Conservation (phyloP, 2,113 vertebrate genomes). For the Pseudorhombus dupliciocellatus region DNA sequence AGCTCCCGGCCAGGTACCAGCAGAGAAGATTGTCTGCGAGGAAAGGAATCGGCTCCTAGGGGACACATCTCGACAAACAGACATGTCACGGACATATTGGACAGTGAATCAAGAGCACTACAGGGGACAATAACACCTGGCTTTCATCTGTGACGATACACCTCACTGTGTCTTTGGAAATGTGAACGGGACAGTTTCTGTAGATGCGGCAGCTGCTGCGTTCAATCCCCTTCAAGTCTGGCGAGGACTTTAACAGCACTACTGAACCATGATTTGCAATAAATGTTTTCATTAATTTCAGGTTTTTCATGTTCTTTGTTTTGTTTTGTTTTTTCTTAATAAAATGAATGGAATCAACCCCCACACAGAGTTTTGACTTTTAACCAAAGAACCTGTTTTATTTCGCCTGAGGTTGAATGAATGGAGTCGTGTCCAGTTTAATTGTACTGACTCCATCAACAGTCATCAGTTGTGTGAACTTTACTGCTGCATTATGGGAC, state of each 20-base stretch:
- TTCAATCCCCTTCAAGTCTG: neutral
- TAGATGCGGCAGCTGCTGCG: neutral
- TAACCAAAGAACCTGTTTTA: no score
- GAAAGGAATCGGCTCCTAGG: constrained; percentile 28
- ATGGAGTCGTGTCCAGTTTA: no score
- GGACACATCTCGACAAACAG: neutral
- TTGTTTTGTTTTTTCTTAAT: constrained; percentile 1
- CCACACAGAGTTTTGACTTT: no score
- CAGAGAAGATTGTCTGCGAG: neutral
- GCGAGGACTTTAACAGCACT: constrained; percentile 17
- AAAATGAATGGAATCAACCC: constrained; percentile 4
- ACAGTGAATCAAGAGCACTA: neutral
- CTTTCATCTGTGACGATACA: neutral
- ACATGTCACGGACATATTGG: neutral
- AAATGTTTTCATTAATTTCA: neutral
- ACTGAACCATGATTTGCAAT: constrained; percentile 48
- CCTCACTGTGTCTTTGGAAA: neutral
- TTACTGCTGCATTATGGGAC: neutral
- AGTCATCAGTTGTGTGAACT: no score
- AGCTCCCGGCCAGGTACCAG: neutral
- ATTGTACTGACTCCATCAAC: no score
- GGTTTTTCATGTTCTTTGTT: no score
- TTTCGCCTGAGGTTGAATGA: no score
- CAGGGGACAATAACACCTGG: neutral
- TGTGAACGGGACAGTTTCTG: neutral